These are phyloP conservation scores for Ophion costatus DNA, from an alignment of 2,888 invertebrate genomes.

Conservation along the genomic window DNA sequence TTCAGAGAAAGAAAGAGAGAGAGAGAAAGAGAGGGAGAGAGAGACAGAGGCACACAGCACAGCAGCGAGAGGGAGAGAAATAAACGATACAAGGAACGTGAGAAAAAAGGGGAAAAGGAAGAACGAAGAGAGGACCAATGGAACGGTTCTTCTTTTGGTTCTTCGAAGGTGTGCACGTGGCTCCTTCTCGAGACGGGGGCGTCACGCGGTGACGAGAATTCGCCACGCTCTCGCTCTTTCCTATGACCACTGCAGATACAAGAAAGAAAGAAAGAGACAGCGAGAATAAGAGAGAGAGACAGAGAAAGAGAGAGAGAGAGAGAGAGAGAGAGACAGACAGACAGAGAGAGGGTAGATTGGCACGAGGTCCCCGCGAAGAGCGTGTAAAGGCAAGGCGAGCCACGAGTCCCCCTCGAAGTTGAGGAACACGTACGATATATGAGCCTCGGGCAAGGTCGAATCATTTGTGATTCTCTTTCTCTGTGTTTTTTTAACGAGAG, in stretches of 20 bases:
- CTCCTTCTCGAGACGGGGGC: slow-evolving; percentile 37
- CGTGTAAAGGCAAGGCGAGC: slow-evolving; percentile 33
- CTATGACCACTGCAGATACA: slow-evolving; percentile 20
- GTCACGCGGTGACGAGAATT: slow-evolving; percentile 58
- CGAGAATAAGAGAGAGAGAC: not conserved
- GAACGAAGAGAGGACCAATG: slow-evolving; percentile 20
- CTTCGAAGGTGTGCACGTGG: slow-evolving; percentile 58
- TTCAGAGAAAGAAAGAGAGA: slow-evolving; percentile 30
- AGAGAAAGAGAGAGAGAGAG: too few relatives aligned
- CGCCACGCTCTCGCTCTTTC: slow-evolving; percentile 40
- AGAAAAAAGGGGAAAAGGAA: slow-evolving; percentile 18
- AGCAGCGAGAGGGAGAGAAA: not conserved
- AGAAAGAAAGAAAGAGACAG: not conserved
- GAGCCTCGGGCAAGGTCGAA: slow-evolving; percentile 55
- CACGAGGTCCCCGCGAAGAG: slow-evolving; percentile 40
- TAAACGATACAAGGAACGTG: slow-evolving; percentile 9
- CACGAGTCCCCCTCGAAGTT: slow-evolving; percentile 33
- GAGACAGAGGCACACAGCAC: not conserved
- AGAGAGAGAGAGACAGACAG: too few relatives aligned
- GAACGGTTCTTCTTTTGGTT: slow-evolving; percentile 42
- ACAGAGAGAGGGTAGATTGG: not conserved
- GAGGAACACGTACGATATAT: slow-evolving; percentile 21
- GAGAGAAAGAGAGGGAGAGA: not conserved
- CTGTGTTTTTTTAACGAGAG: not conserved
- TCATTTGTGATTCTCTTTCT: slow-evolving; percentile 18